These are phyloP conservation scores for Equus quagga DNA, from an alignment of 2,113 vertebrate species.

Conservation along the genomic window DNA sequence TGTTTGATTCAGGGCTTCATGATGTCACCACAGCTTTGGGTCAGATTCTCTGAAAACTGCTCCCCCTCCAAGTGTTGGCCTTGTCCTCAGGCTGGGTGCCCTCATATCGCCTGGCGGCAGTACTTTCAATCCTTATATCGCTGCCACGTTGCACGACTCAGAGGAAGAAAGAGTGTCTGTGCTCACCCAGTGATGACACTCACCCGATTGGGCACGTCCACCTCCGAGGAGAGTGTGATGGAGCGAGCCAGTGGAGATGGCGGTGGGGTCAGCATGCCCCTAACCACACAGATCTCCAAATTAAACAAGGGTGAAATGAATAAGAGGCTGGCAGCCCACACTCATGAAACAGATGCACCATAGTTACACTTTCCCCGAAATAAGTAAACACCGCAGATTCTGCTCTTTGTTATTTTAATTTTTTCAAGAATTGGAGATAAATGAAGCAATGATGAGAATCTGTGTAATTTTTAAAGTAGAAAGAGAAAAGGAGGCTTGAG, in stretches of 20 bases:
- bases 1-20: accelerated
- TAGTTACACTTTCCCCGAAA: neutral
- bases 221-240: neutral
- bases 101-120: neutral
- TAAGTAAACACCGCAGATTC: too few relatives aligned
- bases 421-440: neutral
- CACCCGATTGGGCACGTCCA: accelerated
- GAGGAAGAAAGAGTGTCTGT: neutral
- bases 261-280: neutral
- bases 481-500: neutral
- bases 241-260: neutral
- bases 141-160: neutral
- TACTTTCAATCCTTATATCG: neutral
- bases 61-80: neutral
- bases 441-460: neutral
- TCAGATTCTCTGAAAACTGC: neutral
- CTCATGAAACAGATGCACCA: neutral
- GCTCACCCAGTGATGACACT: neutral
- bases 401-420: neutral
- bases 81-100: neutral
- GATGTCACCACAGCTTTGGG: neutral
- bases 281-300: neutral
- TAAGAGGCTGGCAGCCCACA: too few relatives aligned
- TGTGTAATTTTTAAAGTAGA: neutral
- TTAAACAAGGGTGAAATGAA: neutral